These are phyloP conservation scores for Thripadectes ignobilis DNA, from an alignment of 2,797 vertebrate species.

Conservation along the genomic window DNA sequence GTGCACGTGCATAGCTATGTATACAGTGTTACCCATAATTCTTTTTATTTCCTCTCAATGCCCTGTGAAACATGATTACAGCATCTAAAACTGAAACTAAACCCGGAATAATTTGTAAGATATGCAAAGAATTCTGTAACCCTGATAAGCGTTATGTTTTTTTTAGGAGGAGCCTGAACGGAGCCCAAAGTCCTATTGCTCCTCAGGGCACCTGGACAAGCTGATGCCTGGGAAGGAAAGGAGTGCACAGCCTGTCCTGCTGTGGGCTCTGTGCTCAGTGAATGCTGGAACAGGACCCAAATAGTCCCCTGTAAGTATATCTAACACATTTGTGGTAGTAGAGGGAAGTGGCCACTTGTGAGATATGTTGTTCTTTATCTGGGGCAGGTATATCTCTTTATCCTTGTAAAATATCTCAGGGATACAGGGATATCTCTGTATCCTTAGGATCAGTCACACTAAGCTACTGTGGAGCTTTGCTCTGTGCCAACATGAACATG, in stretches of 20 bases:
- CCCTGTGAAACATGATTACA: not conserved
- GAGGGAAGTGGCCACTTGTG: fast-evolving
- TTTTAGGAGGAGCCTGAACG: not conserved
- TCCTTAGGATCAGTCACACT: not conserved
- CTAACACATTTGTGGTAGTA: not conserved
- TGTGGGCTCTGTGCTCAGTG: fast-evolving
- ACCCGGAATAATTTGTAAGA: not conserved
- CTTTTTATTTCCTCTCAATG: not conserved
- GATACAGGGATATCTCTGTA: not conserved
- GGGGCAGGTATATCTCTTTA: not conserved
- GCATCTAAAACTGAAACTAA: not conserved
- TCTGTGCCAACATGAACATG: not conserved
- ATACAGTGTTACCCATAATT: not conserved
- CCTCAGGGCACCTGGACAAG: not conserved
- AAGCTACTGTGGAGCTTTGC: not conserved
- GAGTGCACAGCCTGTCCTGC: fast-evolving
- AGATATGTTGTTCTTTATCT: not conserved
- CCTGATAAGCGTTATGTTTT: not conserved
- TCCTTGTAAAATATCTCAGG: no score
- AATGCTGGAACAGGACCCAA: not conserved
- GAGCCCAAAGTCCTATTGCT: not conserved
- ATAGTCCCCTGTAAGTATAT: not conserved
- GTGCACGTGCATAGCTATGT: fast-evolving
- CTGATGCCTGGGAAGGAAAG: not conserved
- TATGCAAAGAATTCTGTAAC: not conserved